Percentiles rank a stretch among this genome's conserved stretches.
phyloP scores from a whole-genome alignment of 2,797 vertebrate species.

The Chrosomus eos region DNA sequence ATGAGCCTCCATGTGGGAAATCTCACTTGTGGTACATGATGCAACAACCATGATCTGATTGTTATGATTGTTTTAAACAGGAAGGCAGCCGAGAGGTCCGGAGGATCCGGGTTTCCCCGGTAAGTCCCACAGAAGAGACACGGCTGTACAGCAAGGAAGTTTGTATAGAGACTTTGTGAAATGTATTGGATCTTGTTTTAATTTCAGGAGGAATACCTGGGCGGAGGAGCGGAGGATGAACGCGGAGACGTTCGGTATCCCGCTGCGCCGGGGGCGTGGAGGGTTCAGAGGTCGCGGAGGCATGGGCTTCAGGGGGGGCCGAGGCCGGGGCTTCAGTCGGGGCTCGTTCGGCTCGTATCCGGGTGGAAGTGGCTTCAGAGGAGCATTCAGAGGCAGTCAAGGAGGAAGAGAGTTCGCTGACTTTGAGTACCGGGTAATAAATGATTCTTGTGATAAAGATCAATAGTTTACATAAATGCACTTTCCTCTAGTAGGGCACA shows the following conservation, averaged over 20 bases:
- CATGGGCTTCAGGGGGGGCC: slow-evolving; percentile 86
- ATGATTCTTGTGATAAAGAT: not conserved
- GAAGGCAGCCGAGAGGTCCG: slow-evolving; percentile 69
- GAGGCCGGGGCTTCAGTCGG: slow-evolving; percentile 83
- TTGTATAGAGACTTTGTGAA: not conserved
- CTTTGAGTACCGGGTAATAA: slow-evolving; percentile 93
- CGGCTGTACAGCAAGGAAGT: not conserved
- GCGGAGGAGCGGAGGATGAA: slow-evolving; percentile 95
- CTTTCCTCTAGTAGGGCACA: too few relatives aligned
- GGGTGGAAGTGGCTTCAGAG: slow-evolving; percentile 84
- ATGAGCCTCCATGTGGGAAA: not conserved
- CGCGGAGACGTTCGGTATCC: slow-evolving; percentile 94
- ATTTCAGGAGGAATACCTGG: slow-evolving; percentile 87
- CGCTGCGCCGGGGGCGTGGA: slow-evolving; percentile 88
- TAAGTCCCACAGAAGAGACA: slow-evolving; percentile 38
- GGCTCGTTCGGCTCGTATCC: slow-evolving; percentile 75
- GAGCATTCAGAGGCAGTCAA: slow-evolving; percentile 86
- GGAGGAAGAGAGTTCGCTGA: slow-evolving; percentile 93
- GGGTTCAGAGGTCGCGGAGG: slow-evolving; percentile 88
- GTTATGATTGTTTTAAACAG: slow-evolving; percentile 51
- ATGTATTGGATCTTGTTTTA: not conserved
- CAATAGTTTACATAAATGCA: too few relatives aligned
- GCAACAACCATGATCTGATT: not conserved
- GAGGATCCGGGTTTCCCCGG: slow-evolving; percentile 57
- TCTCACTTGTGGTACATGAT: not conserved